Evolutionary conservation across 2,113 vertebrate species (phyloP), one percentile per base, ranked within the genome.

Genomic region (Cisticola juncidis): DNA sequence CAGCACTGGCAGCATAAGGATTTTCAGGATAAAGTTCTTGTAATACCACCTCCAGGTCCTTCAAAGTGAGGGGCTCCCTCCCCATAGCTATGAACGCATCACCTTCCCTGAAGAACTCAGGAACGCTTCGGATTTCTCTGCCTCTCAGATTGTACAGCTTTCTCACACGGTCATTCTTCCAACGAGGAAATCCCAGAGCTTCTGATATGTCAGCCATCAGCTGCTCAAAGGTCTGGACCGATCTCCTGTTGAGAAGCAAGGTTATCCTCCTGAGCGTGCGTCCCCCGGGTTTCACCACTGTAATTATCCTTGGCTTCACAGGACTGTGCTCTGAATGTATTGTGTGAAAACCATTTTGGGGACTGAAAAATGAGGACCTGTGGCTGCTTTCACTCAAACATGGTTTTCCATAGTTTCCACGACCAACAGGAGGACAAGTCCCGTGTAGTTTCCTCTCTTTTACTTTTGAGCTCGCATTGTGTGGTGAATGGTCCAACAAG

Each of bases 101-200:
- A 15, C 99, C 99, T 13, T 99, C 99, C 57, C 98, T 90, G 94
- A 99, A 99, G 96, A 99, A 99, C 77, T 99, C 99, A 33, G 99
- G 98, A 56, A 99, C 93, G 1, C 99, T 96, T 97, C 93, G 74
- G 96, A 98, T 97, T 90, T 99, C 98, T 86, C 94, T 96, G 85
- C 98, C 98, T 94, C 98, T 98, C 84, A 99, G 97, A 44, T 98
- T 99, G 95, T 98, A 99, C 31, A 99, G 98, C 70, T 98, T 99
- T 44, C 98, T 98, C 81, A 99, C 98, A 3, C 98, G 98, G 74
- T 99, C 98, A 47, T 98, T 98, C 97, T 99, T 99, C 99, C 99
- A 99, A 4, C 97, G 98, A 20, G 99, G 99, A 91, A 99, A 99
- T 42, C 99, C 99, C 97, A 99, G 81, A 25, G 99, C 99, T 97